Conservation (phyloP, 2,113 vertebrate genomes). For the Girardinichthys multiradiatus region DNA sequence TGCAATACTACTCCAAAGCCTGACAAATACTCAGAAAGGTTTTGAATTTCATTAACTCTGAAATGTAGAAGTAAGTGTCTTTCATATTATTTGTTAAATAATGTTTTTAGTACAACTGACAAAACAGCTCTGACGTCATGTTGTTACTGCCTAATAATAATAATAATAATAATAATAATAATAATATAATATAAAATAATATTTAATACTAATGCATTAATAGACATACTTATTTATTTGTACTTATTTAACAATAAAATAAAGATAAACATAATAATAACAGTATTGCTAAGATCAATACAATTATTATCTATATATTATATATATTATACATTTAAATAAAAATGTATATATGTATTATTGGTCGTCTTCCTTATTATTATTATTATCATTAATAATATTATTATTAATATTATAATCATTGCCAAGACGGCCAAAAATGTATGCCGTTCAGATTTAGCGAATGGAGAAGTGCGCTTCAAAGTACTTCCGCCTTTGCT, state of each 20-base stretch:
- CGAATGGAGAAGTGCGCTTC: slow-evolving; percentile 8
- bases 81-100: not conserved
- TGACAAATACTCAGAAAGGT: too few relatives aligned
- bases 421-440: not conserved
- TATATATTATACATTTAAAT: too few relatives aligned
- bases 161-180: not conserved
- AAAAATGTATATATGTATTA: too few relatives aligned
- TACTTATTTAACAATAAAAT: too few relatives aligned
- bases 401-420: not conserved
- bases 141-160: not conserved
- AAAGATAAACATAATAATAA: too few relatives aligned
- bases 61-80: not conserved
- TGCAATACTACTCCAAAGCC: too few relatives aligned
- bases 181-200: not conserved
- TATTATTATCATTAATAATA: too few relatives aligned
- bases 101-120: not conserved
- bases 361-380: not conserved
- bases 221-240: too few relatives aligned
- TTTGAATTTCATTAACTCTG: too few relatives aligned
- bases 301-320: too few relatives aligned
- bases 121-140: not conserved
- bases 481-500: slow-evolving; percentile 32
- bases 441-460: not conserved
- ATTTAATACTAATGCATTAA: too few relatives aligned
- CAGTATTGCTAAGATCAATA: too few relatives aligned